phyloP scores from a whole-genome alignment of 2,888 invertebrate genomes.

The Parascotia fuliginaria region DNA sequence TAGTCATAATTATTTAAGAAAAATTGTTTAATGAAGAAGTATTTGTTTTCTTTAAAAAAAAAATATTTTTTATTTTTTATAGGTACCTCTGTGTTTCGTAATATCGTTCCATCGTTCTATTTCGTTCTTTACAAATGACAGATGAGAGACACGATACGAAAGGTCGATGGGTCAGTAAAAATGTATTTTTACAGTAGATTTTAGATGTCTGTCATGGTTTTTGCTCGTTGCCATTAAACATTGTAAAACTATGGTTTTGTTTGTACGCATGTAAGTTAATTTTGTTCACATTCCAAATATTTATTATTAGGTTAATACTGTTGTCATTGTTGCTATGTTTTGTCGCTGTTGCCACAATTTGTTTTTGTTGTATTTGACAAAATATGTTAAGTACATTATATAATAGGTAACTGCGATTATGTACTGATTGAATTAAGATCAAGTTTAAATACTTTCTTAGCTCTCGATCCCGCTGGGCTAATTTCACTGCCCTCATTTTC shows the following conservation, averaged over 20 bases:
- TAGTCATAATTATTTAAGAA: too few species aligned
- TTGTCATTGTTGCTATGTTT: constrained; percentile 34
- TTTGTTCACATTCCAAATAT: constrained; percentile 37
- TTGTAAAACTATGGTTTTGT: constrained; percentile 61
- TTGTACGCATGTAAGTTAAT: constrained; percentile 72
- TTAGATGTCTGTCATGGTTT: constrained; percentile 74
- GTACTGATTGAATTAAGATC: constrained; percentile 2
- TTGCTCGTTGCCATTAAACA: constrained; percentile 69
- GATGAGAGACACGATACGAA: constrained; percentile 49
- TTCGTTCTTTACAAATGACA: constrained; percentile 17
- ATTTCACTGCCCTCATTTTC: neutral
- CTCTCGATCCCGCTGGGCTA: neutral
- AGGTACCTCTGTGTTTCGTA: too few species aligned
- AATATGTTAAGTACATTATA: constrained; percentile 35
- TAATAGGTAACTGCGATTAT: constrained; percentile 24
- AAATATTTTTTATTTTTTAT: too few species aligned
- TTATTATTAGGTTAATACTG: constrained; percentile 21
- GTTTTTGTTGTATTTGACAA: constrained; percentile 27
- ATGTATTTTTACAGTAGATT: constrained; percentile 60
- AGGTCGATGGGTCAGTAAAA: constrained; percentile 73
- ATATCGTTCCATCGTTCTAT: too few species aligned
- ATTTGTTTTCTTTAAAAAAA: too few species aligned
- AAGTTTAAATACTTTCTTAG: neutral
- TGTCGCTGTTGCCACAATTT: constrained; percentile 22
- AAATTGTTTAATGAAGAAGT: too few species aligned